Evolutionary conservation across 2,113 vertebrate genomes (phyloP), one percentile per base, ranked within the genome.

Genomic region (Paradoxurus hermaphroditus): DNA sequence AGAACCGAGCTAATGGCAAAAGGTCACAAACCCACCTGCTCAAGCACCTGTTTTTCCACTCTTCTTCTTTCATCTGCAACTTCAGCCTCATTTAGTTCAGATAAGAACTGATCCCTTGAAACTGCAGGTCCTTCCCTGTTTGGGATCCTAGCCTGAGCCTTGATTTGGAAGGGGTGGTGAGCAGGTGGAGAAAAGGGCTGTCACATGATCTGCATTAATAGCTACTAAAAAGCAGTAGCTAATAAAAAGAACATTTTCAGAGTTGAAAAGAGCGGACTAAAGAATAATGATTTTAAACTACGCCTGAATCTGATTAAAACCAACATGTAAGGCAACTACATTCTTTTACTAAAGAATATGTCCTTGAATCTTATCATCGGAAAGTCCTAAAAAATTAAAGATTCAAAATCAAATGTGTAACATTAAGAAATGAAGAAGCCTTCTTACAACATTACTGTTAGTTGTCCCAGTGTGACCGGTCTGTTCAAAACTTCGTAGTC

Each of bases 1-100:
- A 91, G 97, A 98, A 94, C 44, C 95, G 91, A 44, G 34, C 68
- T 89, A 81, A 96, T 84, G 97, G 41, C 94, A 94, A 96, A 97
- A 96, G 82, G 53, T 90, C 96, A 94, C 65, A 94, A 82, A 0
- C 97, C 90, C 90, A 89, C 86, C 92, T 97, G 95, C 39, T 67
- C 77, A 86, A 72, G 44, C 96, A 96, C 97, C 97, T 97, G 94
- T 49, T 87, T 93, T 51, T 51, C 75, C 25, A 72, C 59, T 89
- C 73, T 86, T 83, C n/a, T 89, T 67, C 67, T 90, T 94, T 78
- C 81, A 78, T 93, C 73, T 92, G 75, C 87, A 82, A 65, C 67
- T 92, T 93, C 91, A 89, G 65, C 67, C 78, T 96, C 51, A 87
- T 96, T 97, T 75, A 96, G 94, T 44, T 95, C 94, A 95, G 93